Evolutionary conservation across 2,113 vertebrate genomes (phyloP), one percentile per base, ranked within the genome.

Genomic region (Clarias gariepinus): DNA sequence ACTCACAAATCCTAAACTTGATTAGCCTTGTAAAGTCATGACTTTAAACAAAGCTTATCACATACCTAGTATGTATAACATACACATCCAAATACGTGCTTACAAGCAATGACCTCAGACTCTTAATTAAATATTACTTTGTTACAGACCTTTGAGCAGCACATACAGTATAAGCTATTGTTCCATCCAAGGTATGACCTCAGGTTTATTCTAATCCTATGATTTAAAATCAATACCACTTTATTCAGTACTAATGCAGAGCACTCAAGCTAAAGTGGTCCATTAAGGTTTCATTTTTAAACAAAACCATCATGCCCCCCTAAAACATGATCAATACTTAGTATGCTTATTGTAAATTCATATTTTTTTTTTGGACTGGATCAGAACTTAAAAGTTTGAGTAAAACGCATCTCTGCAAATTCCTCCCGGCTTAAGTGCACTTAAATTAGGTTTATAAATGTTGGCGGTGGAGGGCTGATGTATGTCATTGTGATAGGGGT

Each of bases 241-340:
- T 73, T 41, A 78, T 69, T 86, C 25, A 28, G 15, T 41, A 81
- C 57, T 73, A 71, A 71, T 73, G 78, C 66, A 73, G 10, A 47
- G 28, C 33, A 36, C 58, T 58, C 81, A 68, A 85, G 74, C 74
- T 81, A 81, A 71, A 86, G 63, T 79, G 25, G n/a, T 86, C 85
- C 78, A 86, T 81, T 81, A 81, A 18, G 55, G 33, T 18, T 57
- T 86, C 16, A 19, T 78, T 79, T 85, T 78, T 85, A 85, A 77
- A 85, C 23, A 68, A 63, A 30, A 9, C 61, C 53, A n/a, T n/a
- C 63, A 15, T 21, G 55, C n/a, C 55, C 77, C 53, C n/a, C 53
- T 58, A 80, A 85, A 88, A 82, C 83, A 81, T 55, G 77, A 88
- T 88, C 76, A 88, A 85, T 81, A 84, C 74, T 71, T 53, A 85